Evolutionary conservation across 2,888 invertebrate species (phyloP), one percentile per base, ranked within the genome.

Genomic region (Kuschelorhynchus macadamiae): DNA sequence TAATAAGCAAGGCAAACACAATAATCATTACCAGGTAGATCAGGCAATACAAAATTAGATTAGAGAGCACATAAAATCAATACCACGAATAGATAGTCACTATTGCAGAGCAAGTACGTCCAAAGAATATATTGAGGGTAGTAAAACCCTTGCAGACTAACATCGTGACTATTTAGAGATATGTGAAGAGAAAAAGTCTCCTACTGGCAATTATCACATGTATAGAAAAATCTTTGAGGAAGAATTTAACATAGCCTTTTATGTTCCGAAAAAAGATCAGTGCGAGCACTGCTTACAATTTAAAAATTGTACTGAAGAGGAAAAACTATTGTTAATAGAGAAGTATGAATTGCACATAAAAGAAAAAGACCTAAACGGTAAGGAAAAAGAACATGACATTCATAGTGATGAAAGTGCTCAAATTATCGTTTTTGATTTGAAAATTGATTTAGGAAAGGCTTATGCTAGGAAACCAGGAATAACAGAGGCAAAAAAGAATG

Each of bases 261-360:
- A 39, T 41, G 56, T 56, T 49, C 56, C 64, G 11, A 64, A 56
- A 49, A 64, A 64, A 16, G 64, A 64, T 42, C 56, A 56, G 30
- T 64, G 64, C 36, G 64, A 64, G 25, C 49, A 49, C 2, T 64
- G 64, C 41, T n/a, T 18, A 4, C 49, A 64, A 56, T 64, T 30
- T 20, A 25, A 11, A 52, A 64, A 64, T 20, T 17, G 49, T 49
- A 18, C 56, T 25, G 56, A 46, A 7, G 56, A 56, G 21, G 56
- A 25, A 56, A 64, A 56, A 20, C 25, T 5, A 17, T 18, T 42
- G 8, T 2, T 52, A 32, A 16, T 41, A 44, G 61, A 61, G 30
- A 64, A 44, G 16, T 53, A 49, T 32, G 50, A 64, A 21, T 21
- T 5, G 11, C 56, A 64, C 39, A 21, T 47, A 18, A 41, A 9